Base-by-base conservation (phyloP, 2,888 invertebrate genomes). In the Thelaira solivaga region DNA sequence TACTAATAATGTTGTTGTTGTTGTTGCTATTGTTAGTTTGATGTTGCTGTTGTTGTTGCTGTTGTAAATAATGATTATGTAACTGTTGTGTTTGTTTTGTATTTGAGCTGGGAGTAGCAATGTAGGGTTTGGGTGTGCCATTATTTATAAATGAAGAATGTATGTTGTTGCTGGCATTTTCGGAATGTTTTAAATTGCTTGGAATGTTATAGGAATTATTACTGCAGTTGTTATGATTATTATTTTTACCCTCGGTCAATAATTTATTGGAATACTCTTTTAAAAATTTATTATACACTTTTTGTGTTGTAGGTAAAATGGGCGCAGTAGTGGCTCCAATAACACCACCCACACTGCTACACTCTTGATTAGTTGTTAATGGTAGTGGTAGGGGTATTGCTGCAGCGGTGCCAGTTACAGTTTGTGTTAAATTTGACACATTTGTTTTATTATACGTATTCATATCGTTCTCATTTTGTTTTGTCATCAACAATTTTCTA, bases 401-500 rank as follows among this genome's bases (percentile, higher is more conserved):
- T n/a, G n/a, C n/a, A n/a, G n/a, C n/a, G n/a, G n/a, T n/a, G n/a
- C n/a, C n/a, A n/a, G 45, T 16, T 11, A 62, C 1, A 6, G 34
- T 11, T 31, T 57, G 34, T 59, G 62, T 11, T 13, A 51, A 49
- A 11, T 11, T 10, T 11, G 18, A 57, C 82, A 81, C 83, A 64
- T 61, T 68, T 47, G 83, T 82, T 64, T 87, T 86, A 81, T 88
- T 88, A 80, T 87, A 87, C 74, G 83, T 84, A 82, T 88, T 88
- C 86, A 86, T 86, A 82, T 88, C 87, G 81, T 87, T 87, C 83
- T 88, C 87, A 82, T 87, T 87, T 81, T 86, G 86, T 76, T 85
- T 83, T 73, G 77, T 82, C 71, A 64, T 67, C 75, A 76, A 74
- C 75, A 76, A 79, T 80, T 81, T 82, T 49, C 77, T 81, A 74